Percentiles rank a stretch among this genome's conserved stretches.
These are phyloP conservation scores for Zaprionus lineosus DNA, from an alignment of 2,888 invertebrate genomes.

Conservation along the genomic window DNA sequence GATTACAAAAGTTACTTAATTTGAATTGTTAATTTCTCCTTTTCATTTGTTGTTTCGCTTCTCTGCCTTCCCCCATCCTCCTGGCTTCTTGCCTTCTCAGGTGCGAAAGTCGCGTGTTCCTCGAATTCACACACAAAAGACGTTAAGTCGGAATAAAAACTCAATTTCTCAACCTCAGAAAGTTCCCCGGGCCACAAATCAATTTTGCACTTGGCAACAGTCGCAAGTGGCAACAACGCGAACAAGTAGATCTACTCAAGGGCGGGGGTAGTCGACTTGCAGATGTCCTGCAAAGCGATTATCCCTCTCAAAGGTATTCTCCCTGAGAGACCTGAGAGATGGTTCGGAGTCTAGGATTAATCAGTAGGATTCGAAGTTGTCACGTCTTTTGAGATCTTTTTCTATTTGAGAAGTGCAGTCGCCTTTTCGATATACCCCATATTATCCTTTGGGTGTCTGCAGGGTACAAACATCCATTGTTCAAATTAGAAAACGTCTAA, in stretches of 20 bases:
- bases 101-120: constrained; percentile 31
- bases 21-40: constrained; percentile 59
- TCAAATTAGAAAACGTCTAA: constrained; percentile 13
- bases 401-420: no score
- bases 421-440: no score
- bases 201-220: constrained; percentile 52
- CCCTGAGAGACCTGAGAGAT: no score
- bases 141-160: constrained; percentile 37
- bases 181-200: constrained; percentile 62
- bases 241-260: constrained; percentile 7
- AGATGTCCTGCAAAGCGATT: no score
- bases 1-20: constrained; percentile 55
- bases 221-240: constrained; percentile 27
- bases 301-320: no score
- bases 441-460: no score
- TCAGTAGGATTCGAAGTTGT: no score
- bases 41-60: constrained; percentile 9
- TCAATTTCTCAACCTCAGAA: constrained; percentile 54
- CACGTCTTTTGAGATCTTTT: no score
- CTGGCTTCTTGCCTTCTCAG: no score
- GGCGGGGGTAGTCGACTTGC: no score
- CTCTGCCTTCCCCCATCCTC: background rate
- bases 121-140: background rate
- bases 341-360: no score
- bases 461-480: no score